Percentiles rank a stretch among this genome's conserved stretches.
Conservation (phyloP, 2,888 invertebrate genomes). For the Nomada hirtipes region DNA sequence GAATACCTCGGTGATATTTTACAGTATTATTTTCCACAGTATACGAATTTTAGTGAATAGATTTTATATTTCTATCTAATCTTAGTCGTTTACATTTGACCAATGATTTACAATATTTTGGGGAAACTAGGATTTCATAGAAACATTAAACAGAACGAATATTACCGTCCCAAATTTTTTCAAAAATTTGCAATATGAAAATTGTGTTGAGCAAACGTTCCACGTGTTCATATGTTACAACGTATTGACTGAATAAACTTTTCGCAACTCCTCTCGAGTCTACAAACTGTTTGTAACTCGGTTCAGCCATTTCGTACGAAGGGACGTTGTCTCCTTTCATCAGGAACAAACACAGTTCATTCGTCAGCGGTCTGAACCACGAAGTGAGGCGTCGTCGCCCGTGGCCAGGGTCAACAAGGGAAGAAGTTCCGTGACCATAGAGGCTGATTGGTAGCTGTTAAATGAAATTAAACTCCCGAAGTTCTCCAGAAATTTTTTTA, state of each 20-base stretch:
- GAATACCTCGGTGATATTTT: no score
- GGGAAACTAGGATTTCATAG: no score
- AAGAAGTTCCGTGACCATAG: constrained; percentile 3
- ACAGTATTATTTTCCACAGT: no score
- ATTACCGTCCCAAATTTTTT: no score
- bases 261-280: constrained; percentile 6
- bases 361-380: neutral
- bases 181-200: no score
- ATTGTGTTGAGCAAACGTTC: neutral
- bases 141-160: no score
- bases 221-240: neutral
- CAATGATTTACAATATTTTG: no score
- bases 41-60: no score
- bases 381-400: constrained; percentile 1
- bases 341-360: constrained; percentile 21
- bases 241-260: neutral
- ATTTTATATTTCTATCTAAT: no score
- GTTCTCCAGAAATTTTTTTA: constrained; percentile 70
- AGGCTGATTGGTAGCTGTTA: constrained; percentile 71
- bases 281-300: constrained; percentile 34
- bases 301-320: constrained; percentile 22
- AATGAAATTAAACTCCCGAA: constrained; percentile 69
- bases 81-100: no score
- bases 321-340: constrained; percentile 38
- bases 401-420: neutral